Base-by-base conservation (phyloP, 2,797 vertebrate species). In the Mormyrops attenuatus region DNA sequence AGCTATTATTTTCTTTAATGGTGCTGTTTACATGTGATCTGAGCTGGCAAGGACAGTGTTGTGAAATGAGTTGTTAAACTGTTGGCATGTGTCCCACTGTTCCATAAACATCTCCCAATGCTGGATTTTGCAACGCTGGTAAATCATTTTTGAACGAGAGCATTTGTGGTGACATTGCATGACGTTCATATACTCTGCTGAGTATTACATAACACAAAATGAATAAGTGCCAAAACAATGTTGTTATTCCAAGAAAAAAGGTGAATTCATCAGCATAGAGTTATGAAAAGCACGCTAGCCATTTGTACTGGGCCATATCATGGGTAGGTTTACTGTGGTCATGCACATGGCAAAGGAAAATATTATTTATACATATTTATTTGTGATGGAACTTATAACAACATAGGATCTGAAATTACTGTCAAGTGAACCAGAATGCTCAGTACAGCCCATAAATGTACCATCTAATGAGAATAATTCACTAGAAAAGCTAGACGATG, bases 21-120 rank as follows among this genome's bases (percentile, higher is more conserved):
- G 87, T 41, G 87, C 41, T 90, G 86, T 90, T 90, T 90, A 88
- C 87, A 88, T 90, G 57, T 88, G 87, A 90, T 84, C 38, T 49
- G 53, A 53, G 44, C 69, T 88, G 89, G 89, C 89, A 88, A 63
- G 86, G 53, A 57, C 89, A 90, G 89, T 90, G 86, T 90, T 90
- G 87, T 90, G 89, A 90, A 90, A 90, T 82, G 52, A 88, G 87
- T 63, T 88, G 89, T 90, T 84, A 90, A 88, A 77, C 69, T 88
- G 38, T 57, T 89, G 85, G 89, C 89, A 89, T 22, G 52, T 8
- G 6, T 47, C 52, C 69, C 69, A 77, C 69, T 80, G 52, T 88
- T 89, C 88, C 88, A 85, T 85, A 89, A 89, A 89, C 88, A 89
- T 85, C 53, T 84, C 89, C 73, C 53, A 69, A 90, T 60, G 52